Evolutionary conservation across 2,888 invertebrate genomes (phyloP).

Genomic region (Drosophila parthenogenetica): DNA sequence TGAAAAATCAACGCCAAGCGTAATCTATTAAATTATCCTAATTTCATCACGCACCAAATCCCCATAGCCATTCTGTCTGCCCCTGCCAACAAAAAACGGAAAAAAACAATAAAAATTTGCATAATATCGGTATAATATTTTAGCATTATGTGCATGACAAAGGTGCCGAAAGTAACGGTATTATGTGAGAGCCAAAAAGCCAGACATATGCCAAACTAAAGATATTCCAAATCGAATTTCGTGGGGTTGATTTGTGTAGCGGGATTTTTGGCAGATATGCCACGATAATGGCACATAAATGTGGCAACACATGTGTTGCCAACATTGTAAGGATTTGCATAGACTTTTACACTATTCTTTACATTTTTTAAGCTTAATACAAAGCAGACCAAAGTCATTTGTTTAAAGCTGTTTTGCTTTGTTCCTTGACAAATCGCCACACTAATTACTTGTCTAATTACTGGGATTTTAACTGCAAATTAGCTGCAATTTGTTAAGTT

Average conservation of each 20-base stretch:
- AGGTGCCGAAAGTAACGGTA: conserved; percentile 73
- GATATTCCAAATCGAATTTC: conserved; percentile 26
- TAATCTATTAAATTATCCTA: conserved; percentile 82
- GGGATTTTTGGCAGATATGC: neutral
- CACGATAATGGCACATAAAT: conserved; percentile 61
- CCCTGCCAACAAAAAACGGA: conserved; percentile 62
- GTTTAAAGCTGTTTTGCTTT: conserved; percentile 41
- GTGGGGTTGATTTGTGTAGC: neutral
- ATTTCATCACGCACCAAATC: conserved; percentile 80
- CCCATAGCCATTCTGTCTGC: conserved; percentile 60
- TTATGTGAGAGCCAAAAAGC: conserved; percentile 51
- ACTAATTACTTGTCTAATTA: conserved; percentile 82
- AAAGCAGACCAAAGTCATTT: conserved; percentile 39
- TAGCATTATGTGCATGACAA: conserved; percentile 75
- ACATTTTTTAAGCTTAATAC: neutral
- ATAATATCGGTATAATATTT: conserved; percentile 83
- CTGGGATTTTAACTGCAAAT: conserved; percentile 70
- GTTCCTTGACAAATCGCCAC: conserved; percentile 54
- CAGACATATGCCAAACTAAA: conserved; percentile 15
- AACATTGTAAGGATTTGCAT: conserved; percentile 21
- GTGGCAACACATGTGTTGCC: conserved; percentile 72
- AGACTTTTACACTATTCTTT: conserved; percentile 10
- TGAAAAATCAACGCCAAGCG: conserved; percentile 76
- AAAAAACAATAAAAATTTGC: conserved; percentile 82
- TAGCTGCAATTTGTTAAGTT: conserved; percentile 74